Conservation (phyloP, 2,797 vertebrate species). For the Carcharodon carcharias region DNA sequence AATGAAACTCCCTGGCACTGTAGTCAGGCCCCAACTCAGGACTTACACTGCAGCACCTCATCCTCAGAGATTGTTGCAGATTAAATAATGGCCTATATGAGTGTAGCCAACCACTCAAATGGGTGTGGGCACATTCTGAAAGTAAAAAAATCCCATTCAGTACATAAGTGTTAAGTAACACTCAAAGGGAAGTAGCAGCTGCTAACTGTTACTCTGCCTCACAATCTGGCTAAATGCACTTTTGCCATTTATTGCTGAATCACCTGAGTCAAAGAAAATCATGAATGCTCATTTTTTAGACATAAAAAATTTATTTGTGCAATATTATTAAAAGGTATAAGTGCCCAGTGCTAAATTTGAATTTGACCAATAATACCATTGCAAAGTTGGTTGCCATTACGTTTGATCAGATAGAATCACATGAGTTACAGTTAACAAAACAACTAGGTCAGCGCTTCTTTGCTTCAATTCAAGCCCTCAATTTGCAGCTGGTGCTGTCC, state of each 20-base stretch:
- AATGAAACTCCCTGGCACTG: background rate
- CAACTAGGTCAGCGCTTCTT: background rate
- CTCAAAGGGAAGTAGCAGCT: background rate
- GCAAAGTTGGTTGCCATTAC: background rate
- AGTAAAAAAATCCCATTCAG: background rate
- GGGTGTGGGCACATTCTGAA: background rate
- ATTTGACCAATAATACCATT: background rate
- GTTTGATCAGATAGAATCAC: background rate
- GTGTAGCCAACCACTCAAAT: background rate
- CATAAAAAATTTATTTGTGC: background rate
- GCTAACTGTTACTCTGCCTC: background rate
- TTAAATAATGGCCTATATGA: background rate
- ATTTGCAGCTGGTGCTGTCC: conserved; percentile 24
- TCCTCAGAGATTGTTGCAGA: background rate
- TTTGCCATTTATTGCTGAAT: background rate
- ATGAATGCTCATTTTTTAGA: background rate
- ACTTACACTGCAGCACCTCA: background rate
- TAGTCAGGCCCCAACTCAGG: background rate
- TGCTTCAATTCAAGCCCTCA: background rate
- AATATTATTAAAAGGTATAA: background rate
- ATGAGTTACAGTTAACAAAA: background rate
- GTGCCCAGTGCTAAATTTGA: too few relatives aligned
- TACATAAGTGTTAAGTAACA: background rate
- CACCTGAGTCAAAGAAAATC: background rate
- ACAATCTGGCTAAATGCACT: background rate